These are phyloP conservation scores for Craniophora ligustri DNA, from an alignment of 2,888 invertebrate genomes.

Conservation along the genomic window DNA sequence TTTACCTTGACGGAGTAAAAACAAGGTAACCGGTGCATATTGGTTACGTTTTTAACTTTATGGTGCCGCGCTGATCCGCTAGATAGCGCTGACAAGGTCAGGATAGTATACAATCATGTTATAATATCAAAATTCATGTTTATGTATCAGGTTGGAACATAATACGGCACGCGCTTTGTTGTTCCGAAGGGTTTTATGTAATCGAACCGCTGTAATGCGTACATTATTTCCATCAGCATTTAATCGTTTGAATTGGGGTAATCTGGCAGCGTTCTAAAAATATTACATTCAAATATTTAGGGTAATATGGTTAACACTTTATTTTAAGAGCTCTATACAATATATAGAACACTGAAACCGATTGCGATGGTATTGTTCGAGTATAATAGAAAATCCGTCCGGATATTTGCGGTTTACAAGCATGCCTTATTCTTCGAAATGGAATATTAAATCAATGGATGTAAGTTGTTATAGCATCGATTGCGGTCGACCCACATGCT, in stretches of 20 bases:
- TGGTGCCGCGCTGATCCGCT: conserved; percentile 48
- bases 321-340: conserved; percentile 3
- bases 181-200: conserved; percentile 47
- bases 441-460: conserved; percentile 51
- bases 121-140: conserved; percentile 55
- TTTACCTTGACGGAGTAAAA: neutral
- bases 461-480: conserved; percentile 57
- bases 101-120: conserved; percentile 44
- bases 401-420: conserved; percentile 16
- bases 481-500: conserved; percentile 61
- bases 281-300: conserved; percentile 7
- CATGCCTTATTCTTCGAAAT: conserved; percentile 38
- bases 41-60: conserved; percentile 20
- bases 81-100: conserved; percentile 67
- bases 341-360: neutral
- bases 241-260: conserved; percentile 17
- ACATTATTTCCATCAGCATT: conserved; percentile 33
- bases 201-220: conserved; percentile 28
- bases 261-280: conserved; percentile 15
- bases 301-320: conserved; percentile 5
- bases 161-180: conserved; percentile 47
- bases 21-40: conserved; percentile 5
- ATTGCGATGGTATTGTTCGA: conserved; percentile 13
- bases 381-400: conserved; percentile 14
- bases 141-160: conserved; percentile 43